Evolutionary conservation across 1,140 invertebrate genomes (phyloP), one percentile per base, ranked within the genome.

Genomic region (Lepidurus apus): DNA sequence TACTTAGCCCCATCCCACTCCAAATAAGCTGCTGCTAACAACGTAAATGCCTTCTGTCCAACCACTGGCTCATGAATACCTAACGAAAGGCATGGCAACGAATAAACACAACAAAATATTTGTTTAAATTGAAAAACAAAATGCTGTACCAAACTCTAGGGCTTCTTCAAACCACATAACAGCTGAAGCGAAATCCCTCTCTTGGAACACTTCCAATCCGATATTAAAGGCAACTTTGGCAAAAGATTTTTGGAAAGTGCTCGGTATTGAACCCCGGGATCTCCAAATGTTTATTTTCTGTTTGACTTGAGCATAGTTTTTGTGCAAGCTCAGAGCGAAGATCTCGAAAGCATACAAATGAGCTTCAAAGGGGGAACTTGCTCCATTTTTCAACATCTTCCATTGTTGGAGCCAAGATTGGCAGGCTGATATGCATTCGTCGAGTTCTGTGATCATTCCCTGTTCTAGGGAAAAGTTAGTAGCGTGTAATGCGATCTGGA

Each of bases 401-500:
- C 17, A 65, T 65, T 65, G 53, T 21, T n/a, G 53, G 21, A 65
- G 13, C 53, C 53, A 65, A 9, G 53, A 65, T 65, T 21, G 53
- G 13, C 53, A 65, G 21, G 53, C 53, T 65, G 53, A 65, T 13
- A 65, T 13, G 3, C 53, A 65, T 21, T 21, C 53, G 21, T 65
- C 53, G 21, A 65, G 53, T 21, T 65, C 53, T 65, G 8, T 13
- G 53, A 65, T 65, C 53, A 13, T 65, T 65, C 21, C 21, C 17
- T 65, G 53, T 13, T 65, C n/a, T 13, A 65, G 21, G 13, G 17
- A 65, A 21, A 65, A n/a, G 4, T 65, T 65, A 21, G 17, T 17
- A 65, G 53, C 53, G 21, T 65, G 53, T 65, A 65, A 65, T 13
- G 53, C 17, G 53, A 65, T 65, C 53, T 65, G 53, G 53, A 65